These are phyloP conservation scores for Listronotus oregonensis DNA, from an alignment of 1,140 invertebrate species.

Conservation along the genomic window DNA sequence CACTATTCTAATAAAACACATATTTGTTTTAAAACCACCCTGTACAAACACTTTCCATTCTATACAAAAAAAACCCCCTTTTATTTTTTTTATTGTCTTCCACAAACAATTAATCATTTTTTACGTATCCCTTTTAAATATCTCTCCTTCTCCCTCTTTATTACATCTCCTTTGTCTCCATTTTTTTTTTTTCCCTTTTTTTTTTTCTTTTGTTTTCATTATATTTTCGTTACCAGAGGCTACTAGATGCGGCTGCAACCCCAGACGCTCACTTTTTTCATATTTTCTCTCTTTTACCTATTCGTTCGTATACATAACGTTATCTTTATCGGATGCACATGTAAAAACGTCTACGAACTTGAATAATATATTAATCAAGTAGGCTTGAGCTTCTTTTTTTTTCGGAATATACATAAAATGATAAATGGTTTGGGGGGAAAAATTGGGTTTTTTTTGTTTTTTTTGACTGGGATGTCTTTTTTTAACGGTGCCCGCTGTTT, in stretches of 20 bases:
- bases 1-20: background rate
- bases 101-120: constrained; percentile 21
- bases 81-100: background rate
- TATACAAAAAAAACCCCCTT: background rate
- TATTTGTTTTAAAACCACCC: background rate
- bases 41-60: background rate
- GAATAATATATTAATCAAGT: constrained; percentile 32
- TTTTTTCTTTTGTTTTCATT: constrained; percentile 21
- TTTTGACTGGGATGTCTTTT: constrained; percentile 6
- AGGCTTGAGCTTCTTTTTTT: constrained; percentile 24
- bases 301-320: no score
- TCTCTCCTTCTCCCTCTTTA: background rate
- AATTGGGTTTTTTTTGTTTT: constrained; percentile 24
- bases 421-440: constrained; percentile 29
- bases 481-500: constrained; percentile 2
- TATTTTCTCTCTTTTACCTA: background rate
- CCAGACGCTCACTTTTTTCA: background rate
- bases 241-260: constrained; percentile 19
- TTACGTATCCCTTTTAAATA: constrained; percentile 18
- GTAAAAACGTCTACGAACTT: background rate
- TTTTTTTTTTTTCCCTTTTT: background rate
- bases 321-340: background rate
- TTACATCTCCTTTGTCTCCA: constrained; percentile 21
- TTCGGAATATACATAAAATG: constrained; percentile 34
- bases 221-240: constrained; percentile 36